Base-by-base conservation (phyloP, 2,888 invertebrate species). In the Athalia rosae region DNA sequence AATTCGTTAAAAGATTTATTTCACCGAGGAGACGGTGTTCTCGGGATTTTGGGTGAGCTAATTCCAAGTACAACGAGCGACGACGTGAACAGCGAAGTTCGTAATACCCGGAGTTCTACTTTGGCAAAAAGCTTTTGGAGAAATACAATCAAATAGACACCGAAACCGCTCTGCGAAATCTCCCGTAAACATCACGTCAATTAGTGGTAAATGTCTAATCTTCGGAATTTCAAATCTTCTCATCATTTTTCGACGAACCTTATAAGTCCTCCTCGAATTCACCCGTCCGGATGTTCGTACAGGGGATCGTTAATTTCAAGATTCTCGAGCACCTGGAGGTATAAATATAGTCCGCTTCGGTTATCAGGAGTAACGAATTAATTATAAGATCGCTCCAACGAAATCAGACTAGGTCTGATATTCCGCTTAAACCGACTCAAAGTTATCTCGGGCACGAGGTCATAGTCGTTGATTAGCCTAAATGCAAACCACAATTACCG, bases 101-200 rank as follows among this genome's bases (percentile, higher is more conserved):
- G 58, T 71, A 45, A 43, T 71, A 71, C 71, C 45, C 58, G 4
- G 45, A 56, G 71, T 71, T 43, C 56, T 58, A 58, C 58, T 71
- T 71, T 58, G 58, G 45, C 15, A 13, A 9, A 56, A 11, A 45
- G 56, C 15, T 71, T 71, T 9, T 58, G 11, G 28, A 28, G 28
- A 28, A 28, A 28, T 28, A 28, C 28, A 28, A 28, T 28, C 5
- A 58, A 45, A 71, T 7, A 45, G 56, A 15, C 43, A 13, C 45
- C n/a, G 13, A 47, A 43, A 8, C 71, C 50, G 58, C 43, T 50
- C 50, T 67, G 11, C n/a, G 9, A 41, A n/a, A n/a, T 6, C 4
- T 43, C 7, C n/a, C 63, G 45, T 11, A 7, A 43, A 41, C 8
- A 48, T 9, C 48, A 9, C 45, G 43, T n/a, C 43, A 5, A 43